Evolutionary conservation across 2,888 invertebrate genomes (phyloP), one percentile per base, ranked within the genome.

Genomic region (Brachylomia viminalis): DNA sequence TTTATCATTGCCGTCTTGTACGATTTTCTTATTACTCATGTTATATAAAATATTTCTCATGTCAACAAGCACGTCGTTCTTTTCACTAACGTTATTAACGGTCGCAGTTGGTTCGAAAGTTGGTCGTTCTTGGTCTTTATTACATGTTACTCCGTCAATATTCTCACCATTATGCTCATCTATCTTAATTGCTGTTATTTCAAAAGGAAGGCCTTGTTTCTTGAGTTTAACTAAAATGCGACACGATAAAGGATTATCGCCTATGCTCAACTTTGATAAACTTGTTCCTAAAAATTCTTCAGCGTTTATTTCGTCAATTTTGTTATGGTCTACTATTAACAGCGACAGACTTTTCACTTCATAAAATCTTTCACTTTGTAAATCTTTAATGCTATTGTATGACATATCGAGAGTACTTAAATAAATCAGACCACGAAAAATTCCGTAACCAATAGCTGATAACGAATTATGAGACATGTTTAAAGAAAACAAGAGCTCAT

Each of bases 211-310:
- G 7, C 47, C 45, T 56, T 54, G 64, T 74, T 89, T 90, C 61
- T 89, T 87, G 0, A 94, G 86, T 72, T 89, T 91, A 0, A 92
- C 88, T 59, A 95, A 79, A 56, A 88, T 66, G 61, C 91, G 90
- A 78, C 95, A 95, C 1, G 94, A 87, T 66, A 95, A 80, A n/a
- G 93, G 94, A 88, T 95, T 95, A 45, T 90, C 92, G 8, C 95
- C 95, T 68, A 95, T 94, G 81, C 95, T 95, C 15, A 95, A 87
- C 56, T 77, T 88, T 17, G 75, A 72, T 62, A 95, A 85, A 80
- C 82, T 86, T 0, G 91, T 91, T 0, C 91, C 89, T 13, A 70
- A 38, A 83, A 95, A 93, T n/a, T 93, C 92, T 52, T 91, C 89
- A n/a, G 87, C 76, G 7, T 87, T 85, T 27, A 95, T 77, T 54